Evolutionary conservation across 1,140 invertebrate genomes (phyloP).

Genomic region (Danaus melanippus): DNA sequence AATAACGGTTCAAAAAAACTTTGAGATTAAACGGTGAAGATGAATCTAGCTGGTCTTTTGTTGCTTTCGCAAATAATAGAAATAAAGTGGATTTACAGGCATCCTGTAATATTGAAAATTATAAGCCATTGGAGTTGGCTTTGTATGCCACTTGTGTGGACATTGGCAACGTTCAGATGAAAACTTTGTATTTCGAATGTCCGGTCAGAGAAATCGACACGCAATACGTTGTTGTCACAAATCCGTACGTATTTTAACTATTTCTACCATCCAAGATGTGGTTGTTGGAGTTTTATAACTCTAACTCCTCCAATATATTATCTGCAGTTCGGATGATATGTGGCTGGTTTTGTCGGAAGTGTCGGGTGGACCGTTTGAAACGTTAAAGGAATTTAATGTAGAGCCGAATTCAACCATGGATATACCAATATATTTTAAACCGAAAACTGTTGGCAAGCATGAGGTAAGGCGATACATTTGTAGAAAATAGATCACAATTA

Average conservation of each 20-base stretch:
- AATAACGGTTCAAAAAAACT: too few species aligned
- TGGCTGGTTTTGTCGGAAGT: conserved; percentile 57
- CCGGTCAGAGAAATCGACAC: conserved; percentile 50
- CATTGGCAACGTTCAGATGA: conserved; percentile 40
- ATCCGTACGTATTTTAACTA: conserved; percentile 39
- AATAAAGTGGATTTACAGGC: conserved; percentile 30
- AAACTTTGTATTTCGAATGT: conserved; percentile 49
- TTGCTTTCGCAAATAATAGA: too few species aligned
- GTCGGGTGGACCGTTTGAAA: conserved; percentile 52
- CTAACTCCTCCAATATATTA: neutral
- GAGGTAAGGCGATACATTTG: conserved; percentile 30
- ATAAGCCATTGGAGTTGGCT: conserved; percentile 46
- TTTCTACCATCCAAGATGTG: neutral
- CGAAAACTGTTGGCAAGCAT: conserved; percentile 51
- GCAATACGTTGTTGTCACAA: conserved; percentile 43
- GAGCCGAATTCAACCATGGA: conserved; percentile 53
- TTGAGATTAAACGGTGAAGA: too few species aligned
- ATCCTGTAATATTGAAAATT: conserved; percentile 59
- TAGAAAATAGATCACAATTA: too few species aligned
- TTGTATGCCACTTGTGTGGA: conserved; percentile 57
- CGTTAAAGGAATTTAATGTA: conserved; percentile 48
- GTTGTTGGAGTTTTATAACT: neutral
- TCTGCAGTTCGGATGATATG: conserved; percentile 48
- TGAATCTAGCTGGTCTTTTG: too few species aligned
- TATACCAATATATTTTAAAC: conserved; percentile 55